phyloP scores from a whole-genome alignment of 2,113 vertebrate species.

The Serinus canaria region DNA sequence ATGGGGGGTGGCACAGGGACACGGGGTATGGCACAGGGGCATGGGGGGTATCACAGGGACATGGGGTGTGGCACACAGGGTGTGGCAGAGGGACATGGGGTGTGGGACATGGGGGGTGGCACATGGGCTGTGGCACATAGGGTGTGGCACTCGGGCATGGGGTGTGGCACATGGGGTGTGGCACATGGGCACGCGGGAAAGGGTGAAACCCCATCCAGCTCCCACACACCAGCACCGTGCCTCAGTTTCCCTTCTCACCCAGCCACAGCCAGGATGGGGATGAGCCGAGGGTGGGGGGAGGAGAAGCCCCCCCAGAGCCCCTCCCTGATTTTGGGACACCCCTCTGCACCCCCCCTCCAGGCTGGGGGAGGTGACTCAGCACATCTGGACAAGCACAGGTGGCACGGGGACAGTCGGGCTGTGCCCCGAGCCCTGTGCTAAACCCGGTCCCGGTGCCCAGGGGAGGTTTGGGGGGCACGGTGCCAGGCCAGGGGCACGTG shows the following conservation, averaged over 20 bases:
- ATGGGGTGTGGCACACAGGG: too few species aligned
- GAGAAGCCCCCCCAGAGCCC: too few species aligned
- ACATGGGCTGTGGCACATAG: neutral
- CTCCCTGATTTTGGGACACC: neutral
- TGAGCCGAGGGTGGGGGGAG: neutral
- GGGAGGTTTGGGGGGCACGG: rapidly evolving
- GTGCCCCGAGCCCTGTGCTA: neutral
- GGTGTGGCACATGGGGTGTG: too few species aligned
- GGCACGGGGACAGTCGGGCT: neutral
- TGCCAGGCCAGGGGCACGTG: neutral
- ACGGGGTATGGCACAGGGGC: too few species aligned
- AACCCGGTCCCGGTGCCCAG: neutral
- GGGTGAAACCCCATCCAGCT: too few species aligned
- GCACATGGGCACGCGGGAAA: rapidly evolving
- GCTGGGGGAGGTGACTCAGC: neutral
- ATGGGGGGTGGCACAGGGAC: too few species aligned
- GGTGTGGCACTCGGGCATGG: too few species aligned
- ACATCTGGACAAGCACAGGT: neutral
- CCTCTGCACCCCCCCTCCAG: neutral
- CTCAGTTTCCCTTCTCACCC: neutral
- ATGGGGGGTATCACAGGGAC: too few species aligned
- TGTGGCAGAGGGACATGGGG: too few species aligned
- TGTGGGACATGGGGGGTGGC: too few species aligned
- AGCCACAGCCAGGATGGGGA: neutral
- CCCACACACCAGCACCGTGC: neutral